Base-by-base conservation (phyloP, 1,140 invertebrate species). In the Drepana arcuata region DNA sequence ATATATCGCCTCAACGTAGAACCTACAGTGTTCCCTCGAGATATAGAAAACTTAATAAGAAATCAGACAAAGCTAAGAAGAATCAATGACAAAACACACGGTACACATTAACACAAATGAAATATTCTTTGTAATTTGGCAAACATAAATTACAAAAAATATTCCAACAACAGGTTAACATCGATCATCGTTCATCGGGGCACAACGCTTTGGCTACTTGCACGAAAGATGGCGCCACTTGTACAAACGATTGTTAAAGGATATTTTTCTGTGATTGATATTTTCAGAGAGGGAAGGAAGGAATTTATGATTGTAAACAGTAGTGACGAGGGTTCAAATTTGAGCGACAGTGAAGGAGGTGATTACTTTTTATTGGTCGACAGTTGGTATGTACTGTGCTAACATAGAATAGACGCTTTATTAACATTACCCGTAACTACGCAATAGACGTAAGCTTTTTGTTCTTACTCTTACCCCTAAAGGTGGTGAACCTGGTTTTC, bases 351-450 rank as follows among this genome's bases (percentile, higher is more conserved):
- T 49, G 66, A 65, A 14, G 66, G 61, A 27, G 50, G 49, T 39
- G 69, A 77, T 34, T 75, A 61, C 59, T 70, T 65, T 71, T 62
- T 63, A 34, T 32, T 81, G 53, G 50, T 64, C 33, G 48, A 48
- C 15, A 54, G 44, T 34, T 81, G 77, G 77, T 81, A 81, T 77
- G 74, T 79, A 79, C 62, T 26, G n/a, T n/a, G n/a, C n/a, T n/a
- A n/a, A n/a, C n/a, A 26, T n/a, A 36, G 43, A 18, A 15, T 40
- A 38, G 13, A 34, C 28, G 34, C 29, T 24, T 34, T 30, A 41
- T 21, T 43, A 34, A 48, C 40, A 48, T 29, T 10, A 41, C 4
- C n/a, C n/a, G n/a, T n/a, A n/a, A n/a, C n/a, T n/a, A n/a, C n/a
- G n/a, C n/a, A n/a, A n/a, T 26, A 10, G 6, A 10, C 10, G 4